Evolutionary conservation across 2,113 vertebrate species (phyloP).

Genomic region (Calyptommatus sinebrachiatus): DNA sequence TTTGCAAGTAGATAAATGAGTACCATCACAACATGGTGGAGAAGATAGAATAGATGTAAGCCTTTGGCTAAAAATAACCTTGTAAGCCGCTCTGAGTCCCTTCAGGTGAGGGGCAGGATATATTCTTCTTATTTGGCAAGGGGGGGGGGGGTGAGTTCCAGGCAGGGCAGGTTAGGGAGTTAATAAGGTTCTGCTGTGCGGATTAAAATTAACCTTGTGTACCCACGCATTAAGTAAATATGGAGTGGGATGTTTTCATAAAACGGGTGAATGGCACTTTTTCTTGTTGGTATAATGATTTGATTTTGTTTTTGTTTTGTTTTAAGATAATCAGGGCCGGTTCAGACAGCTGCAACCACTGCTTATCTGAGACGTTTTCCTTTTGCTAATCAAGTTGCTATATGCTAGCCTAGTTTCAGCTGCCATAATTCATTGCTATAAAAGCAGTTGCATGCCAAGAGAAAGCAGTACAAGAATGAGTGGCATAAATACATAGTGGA

Average conservation of each 20-base stretch:
- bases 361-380: not conserved
- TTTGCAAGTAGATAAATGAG: too few species aligned
- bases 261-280: not conserved
- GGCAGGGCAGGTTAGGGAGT: constrained; percentile 15
- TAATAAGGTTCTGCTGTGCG: constrained; percentile 60
- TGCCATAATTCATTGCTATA: not conserved
- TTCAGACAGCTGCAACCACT: constrained; percentile 53
- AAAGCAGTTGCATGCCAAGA: not conserved
- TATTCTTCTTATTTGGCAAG: not conserved
- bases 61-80: too few species aligned
- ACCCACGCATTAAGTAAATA: not conserved
- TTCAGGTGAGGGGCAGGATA: too few species aligned
- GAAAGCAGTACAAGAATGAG: not conserved
- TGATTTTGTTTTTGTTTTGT: constrained; percentile 8
- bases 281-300: not conserved
- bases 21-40: too few species aligned
- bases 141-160: fast-evolving
- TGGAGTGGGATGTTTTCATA: not conserved
- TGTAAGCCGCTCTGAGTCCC: too few species aligned
- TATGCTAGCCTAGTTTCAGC: not conserved
- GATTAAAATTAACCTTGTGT: not conserved
- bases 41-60: too few species aligned
- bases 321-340: constrained; percentile 51
- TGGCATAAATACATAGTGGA: too few species aligned
- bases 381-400: not conserved